These are phyloP conservation scores for Sebastes cheni DNA, from an alignment of 2,797 vertebrate genomes.

Conservation along the genomic window DNA sequence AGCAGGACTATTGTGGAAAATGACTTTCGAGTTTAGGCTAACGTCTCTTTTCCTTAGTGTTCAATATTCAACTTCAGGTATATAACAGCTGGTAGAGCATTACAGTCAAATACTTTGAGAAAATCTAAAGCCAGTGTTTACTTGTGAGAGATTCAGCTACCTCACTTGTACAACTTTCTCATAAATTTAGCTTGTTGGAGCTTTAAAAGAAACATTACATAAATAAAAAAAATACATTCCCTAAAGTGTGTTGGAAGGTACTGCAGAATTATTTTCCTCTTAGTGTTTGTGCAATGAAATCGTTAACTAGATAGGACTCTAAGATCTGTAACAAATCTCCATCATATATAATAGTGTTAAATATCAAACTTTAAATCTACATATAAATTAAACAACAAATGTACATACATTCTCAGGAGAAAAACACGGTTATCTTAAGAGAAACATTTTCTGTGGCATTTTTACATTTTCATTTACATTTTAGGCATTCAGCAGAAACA, in stretches of 20 bases:
- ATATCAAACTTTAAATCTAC: constrained; percentile 55
- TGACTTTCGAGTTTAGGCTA: not conserved
- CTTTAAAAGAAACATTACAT: constrained; percentile 22
- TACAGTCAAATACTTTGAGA: not conserved
- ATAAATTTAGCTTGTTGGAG: not conserved
- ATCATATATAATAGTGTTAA: constrained; percentile 59
- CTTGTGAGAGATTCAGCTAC: not conserved
- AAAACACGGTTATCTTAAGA: constrained; percentile 16
- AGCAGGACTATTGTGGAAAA: not conserved
- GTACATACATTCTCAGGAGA: constrained; percentile 57
- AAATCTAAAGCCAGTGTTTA: constrained; percentile 5
- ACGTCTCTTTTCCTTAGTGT: not conserved
- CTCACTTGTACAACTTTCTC: not conserved
- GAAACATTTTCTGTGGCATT: constrained; percentile 34
- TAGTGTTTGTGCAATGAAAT: constrained; percentile 47
- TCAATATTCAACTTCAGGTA: constrained; percentile 27
- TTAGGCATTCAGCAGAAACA: constrained; percentile 31
- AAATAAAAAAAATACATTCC: constrained; percentile 32
- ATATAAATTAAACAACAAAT: constrained; percentile 74
- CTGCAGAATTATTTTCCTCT: constrained; percentile 39
- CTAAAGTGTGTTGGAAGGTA: not conserved
- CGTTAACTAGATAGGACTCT: constrained; percentile 13
- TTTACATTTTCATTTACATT: constrained; percentile 51
- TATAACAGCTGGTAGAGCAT: constrained; percentile 2
- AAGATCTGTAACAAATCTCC: constrained; percentile 29